phyloP scores from a whole-genome alignment of 92 coral and sea anemone species.

The Actinernus sp. region DNA sequence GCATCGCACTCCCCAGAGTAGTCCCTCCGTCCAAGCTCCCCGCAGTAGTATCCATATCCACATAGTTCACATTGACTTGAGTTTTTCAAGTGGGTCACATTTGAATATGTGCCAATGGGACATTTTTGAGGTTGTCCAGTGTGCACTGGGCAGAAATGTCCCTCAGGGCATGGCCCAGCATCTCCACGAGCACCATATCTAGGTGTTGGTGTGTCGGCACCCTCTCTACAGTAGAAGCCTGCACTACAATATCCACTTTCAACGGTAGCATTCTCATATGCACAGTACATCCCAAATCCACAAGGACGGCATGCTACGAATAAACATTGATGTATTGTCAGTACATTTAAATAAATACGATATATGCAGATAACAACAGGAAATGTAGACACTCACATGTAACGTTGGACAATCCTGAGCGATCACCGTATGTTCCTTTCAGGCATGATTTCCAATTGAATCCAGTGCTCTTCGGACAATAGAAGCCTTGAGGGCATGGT shows the following conservation, averaged over 20 bases:
- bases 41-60: conserved; percentile 92
- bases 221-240: conserved; percentile 93
- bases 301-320: conserved; percentile 90
- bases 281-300: conserved; percentile 96
- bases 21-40: conserved; percentile 76
- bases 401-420: conserved; percentile 79
- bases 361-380: background rate
- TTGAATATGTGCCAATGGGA: conserved; percentile 94
- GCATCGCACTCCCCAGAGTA: conserved; percentile 90
- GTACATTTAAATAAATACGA: background rate
- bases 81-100: conserved; percentile 66
- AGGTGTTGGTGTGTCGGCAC: conserved; percentile 89
- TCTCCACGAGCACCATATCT: conserved; percentile 67
- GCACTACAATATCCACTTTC: conserved; percentile 83
- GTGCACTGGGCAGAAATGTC: conserved; percentile 82
- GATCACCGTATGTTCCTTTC: conserved; percentile 88
- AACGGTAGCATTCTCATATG: conserved; percentile 87
- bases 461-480: conserved; percentile 86
- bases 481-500: conserved; percentile 95
- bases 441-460: conserved; percentile 94
- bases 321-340: too few species aligned
- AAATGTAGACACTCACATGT: conserved; percentile 61
- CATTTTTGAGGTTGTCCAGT: conserved; percentile 92
- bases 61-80: conserved; percentile 83
- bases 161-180: conserved; percentile 97